Base-by-base conservation (phyloP, 1,140 invertebrate species). In the Cydia pomonella region DNA sequence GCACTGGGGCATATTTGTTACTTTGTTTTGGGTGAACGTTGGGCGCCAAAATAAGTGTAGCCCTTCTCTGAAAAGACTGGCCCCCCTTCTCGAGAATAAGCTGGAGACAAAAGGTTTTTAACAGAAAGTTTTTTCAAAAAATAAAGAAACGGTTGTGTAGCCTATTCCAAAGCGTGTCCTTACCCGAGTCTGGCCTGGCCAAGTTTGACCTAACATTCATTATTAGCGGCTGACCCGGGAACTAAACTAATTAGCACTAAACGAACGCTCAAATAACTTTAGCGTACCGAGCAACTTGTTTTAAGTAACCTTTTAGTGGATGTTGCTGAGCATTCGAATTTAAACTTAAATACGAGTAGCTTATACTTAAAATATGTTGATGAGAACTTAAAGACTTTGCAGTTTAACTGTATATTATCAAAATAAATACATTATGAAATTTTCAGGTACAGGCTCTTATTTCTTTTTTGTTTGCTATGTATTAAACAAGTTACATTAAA, bases 151-250 rank as follows among this genome's bases (percentile, higher is more conserved):
- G 12, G 3, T 44, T 6, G 33, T 16, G 41, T 3, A 1, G 21
- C 53, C 18, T 5, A 0, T 33, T 18, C 29, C 64, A 69, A 69
- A 33, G n/a, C 64, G 33, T 69, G 27, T 1, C 64, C 29, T 69
- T 33, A 69, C 27, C 12, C 27, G 6, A 41, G 64, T 29, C 29
- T 4, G 27, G 63, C 64, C 29, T 69, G 29, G 27, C 29, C 27
- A 69, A 69, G 64, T 69, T 69, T 69, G 64, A 69, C 27, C 64
- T 69, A 69, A 69, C 64, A 69, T 69, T 69, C 64, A 69, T 69
- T 69, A 69, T 69, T 69, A 69, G 64, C 64, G 64, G 64, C 27
- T 38, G 64, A 69, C 64, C 64, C 64, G 64, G 64, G 13, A 69
- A 69, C 64, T 69, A 69, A 69, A 69, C 64, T 69, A 69, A 69